Conservation (phyloP, 2,888 invertebrate species). For the Diarsia brunnea region DNA sequence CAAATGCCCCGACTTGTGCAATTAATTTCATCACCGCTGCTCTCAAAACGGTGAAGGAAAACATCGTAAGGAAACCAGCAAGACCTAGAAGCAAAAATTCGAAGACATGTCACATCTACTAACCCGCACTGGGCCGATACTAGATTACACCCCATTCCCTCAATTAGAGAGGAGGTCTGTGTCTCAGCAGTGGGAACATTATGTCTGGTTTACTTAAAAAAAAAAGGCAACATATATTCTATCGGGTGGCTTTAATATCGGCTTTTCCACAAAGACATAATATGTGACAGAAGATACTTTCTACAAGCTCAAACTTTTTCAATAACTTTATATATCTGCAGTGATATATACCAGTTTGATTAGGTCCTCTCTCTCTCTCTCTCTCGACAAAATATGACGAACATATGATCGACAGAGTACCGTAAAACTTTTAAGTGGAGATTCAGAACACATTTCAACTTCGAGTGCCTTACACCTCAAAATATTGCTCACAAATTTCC, state of each 20-base stretch:
- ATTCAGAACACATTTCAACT: slow-evolving; percentile 25
- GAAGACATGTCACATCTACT: too few species aligned
- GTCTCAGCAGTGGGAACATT: too few species aligned
- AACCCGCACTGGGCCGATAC: too few species aligned
- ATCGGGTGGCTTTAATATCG: neutral
- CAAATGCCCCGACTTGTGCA: too few species aligned
- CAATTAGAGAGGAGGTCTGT: too few species aligned
- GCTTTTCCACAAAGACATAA: neutral
- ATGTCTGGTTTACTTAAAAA: too few species aligned
- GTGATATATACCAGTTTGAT: neutral
- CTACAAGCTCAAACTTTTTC: too few species aligned
- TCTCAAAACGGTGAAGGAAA: too few species aligned
- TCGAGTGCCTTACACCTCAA: slow-evolving; percentile 7
- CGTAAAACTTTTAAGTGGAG: slow-evolving; percentile 30
- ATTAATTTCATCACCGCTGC: too few species aligned
- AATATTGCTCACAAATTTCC: neutral
- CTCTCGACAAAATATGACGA: neutral
- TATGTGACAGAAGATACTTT: neutral
- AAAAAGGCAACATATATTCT: neutral
- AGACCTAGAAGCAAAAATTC: too few species aligned
- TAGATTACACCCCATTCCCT: too few species aligned
- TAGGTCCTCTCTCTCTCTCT: neutral
- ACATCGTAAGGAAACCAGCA: too few species aligned
- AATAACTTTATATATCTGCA: neutral
- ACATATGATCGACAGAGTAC: neutral